phyloP scores from a whole-genome alignment of 2,888 invertebrate genomes.

The Eupeodes luniger region DNA sequence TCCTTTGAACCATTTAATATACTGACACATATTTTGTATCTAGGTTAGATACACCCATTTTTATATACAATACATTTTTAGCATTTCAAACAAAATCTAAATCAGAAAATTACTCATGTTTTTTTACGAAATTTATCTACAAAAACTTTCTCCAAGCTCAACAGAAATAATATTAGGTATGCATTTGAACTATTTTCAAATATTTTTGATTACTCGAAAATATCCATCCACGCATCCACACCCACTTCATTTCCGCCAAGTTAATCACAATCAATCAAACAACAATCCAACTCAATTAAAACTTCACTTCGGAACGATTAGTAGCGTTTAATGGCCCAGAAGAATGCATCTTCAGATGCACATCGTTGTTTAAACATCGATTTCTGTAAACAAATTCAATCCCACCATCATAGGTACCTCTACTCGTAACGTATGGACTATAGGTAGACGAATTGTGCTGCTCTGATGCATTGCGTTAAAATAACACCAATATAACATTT shows the following conservation, averaged over 20 bases:
- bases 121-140: too few species aligned
- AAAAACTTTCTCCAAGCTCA: not conserved
- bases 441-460: constrained; percentile 39
- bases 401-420: not conserved
- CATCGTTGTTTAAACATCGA: constrained; percentile 74
- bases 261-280: constrained; percentile 76
- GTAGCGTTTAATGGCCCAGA: constrained; percentile 75
- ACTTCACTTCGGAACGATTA: constrained; percentile 76
- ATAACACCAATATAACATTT: constrained; percentile 49
- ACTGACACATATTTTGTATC: too few species aligned
- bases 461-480: constrained; percentile 61
- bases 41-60: too few species aligned
- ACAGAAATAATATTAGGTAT: constrained; percentile 9
- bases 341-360: constrained; percentile 76
- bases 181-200: constrained; percentile 32
- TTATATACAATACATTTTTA: too few species aligned
- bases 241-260: constrained; percentile 70
- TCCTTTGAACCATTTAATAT: too few species aligned
- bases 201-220: constrained; percentile 50
- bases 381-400: constrained; percentile 69
- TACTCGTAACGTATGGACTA: too few species aligned
- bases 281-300: constrained; percentile 76
- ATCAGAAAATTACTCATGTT: too few species aligned
- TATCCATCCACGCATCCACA: constrained; percentile 67
- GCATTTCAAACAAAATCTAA: too few species aligned